A percentile compares a stretch with the other conserved stretches of the same genome.
Evolutionary conservation across 2,888 invertebrate species (phyloP).

Genomic region (Agonopterix heracliana): DNA sequence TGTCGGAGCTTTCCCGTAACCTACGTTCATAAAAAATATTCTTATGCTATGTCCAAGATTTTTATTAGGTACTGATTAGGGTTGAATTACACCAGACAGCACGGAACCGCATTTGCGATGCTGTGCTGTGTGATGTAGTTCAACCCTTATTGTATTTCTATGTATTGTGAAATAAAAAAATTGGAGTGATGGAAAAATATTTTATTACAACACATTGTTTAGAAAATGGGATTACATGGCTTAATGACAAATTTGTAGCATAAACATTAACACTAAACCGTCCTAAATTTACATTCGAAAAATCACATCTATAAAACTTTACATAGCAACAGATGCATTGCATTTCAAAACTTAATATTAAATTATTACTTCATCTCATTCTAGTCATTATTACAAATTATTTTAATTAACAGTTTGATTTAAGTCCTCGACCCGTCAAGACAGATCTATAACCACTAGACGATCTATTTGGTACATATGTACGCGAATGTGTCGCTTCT

Average conservation of each 20-base stretch:
- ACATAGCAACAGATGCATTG: conserved; percentile 35
- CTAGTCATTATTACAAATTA: conserved; percentile 26
- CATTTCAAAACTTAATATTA: conserved; percentile 36
- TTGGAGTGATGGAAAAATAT: conserved; percentile 39
- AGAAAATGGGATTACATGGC: conserved; percentile 46
- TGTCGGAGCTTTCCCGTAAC: too few species aligned
- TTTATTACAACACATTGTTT: conserved; percentile 47
- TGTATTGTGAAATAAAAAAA: conserved; percentile 9
- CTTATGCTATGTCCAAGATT: too few species aligned
- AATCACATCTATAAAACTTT: conserved; percentile 37
- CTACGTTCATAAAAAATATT: too few species aligned
- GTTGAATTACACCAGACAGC: too few species aligned
- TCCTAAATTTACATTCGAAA: conserved; percentile 37
- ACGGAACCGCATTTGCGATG: too few species aligned
- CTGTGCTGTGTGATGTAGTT: too few species aligned
- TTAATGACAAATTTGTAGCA: conserved; percentile 34
- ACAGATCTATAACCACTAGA: conserved; percentile 11
- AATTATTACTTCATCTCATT: conserved; percentile 22
- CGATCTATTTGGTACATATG: conserved; percentile 9
- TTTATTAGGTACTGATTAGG: too few species aligned
- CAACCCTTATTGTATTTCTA: too few species aligned
- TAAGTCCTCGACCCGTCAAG: conserved; percentile 4
- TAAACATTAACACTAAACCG: conserved; percentile 31
- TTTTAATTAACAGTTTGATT: conserved; percentile 11
- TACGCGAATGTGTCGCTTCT: conserved; percentile 8